Base-by-base conservation (phyloP, 2,113 vertebrate species). In the Suricata suricatta region DNA sequence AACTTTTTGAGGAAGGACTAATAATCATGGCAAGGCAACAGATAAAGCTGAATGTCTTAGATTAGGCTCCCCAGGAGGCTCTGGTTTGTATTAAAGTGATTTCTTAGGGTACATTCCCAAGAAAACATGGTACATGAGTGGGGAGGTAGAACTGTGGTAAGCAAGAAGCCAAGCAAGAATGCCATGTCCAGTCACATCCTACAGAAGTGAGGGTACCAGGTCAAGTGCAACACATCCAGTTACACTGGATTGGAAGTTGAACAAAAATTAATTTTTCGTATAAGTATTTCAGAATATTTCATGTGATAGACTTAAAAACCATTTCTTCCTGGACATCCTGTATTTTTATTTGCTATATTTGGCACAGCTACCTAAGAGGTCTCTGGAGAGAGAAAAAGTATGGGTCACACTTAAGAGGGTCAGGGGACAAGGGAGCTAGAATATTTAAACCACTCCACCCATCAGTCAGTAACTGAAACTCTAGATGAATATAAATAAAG, bases 301-400 rank as follows among this genome's bases (percentile, higher is more conserved):
- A 74, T 47, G 4, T 2, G 5, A 3, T 8, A 71, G 38, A 52
- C 2, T 41, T 13, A 87, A 60, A 41, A 89, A 33, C 2, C 27
- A 33, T 9, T 64, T 15, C n/a, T 33, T 72, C 10, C 33, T 71
- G 11, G 7, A 1, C 16, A 16, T 31, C 2, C 25, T 27, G 0
- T n/a, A 74, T 35, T 71, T 93, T 60, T 41, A 71, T 82, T 76
- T 77, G 77, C 14, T 90, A 60, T 66, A 71, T 85, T 41, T 76
- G 16, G 7, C 15, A 87, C 79, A 2, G 2, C 44, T 84, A 33
- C 6, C 47, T 33, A n/a, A 71, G 79, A 90, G 2, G 0, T 38
- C 13, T 57, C 23, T 63, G 19, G 54, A 14, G 16, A 93, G 9
- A 47, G 4, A 64, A 38, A 63, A 15, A 23, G 1, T n/a, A 3